phyloP scores from a whole-genome alignment of 1,140 invertebrate species.

The Microplitis demolitor region DNA sequence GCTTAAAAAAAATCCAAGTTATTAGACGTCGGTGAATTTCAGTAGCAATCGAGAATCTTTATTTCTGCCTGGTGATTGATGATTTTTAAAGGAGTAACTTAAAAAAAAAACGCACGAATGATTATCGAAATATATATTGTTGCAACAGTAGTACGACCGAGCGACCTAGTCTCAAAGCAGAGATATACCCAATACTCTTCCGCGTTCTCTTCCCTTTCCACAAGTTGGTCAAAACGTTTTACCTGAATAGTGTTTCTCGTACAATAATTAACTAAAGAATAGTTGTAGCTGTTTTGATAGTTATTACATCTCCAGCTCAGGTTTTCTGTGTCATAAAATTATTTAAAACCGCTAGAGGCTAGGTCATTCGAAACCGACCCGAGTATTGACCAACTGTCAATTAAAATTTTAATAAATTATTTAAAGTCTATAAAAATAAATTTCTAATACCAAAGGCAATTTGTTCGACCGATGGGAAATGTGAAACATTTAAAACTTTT shows the following conservation, averaged over 20 bases:
- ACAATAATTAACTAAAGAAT: conserved; percentile 11
- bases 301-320: conserved; percentile 8
- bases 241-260: no score
- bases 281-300: background rate
- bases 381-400: conserved; percentile 21
- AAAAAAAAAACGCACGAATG: background rate
- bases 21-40: no score
- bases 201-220: conserved; percentile 61
- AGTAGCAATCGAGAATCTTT: no score
- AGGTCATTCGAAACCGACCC: conserved; percentile 40
- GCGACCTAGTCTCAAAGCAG: conserved; percentile 55
- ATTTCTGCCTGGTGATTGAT: background rate
- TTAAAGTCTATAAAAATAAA: no score
- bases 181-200: conserved; percentile 56
- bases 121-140: conserved; percentile 14
- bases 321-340: conserved; percentile 26
- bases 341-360: conserved; percentile 40
- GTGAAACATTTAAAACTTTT: no score
- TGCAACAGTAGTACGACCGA: conserved; percentile 58
- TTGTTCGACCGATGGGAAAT: no score
- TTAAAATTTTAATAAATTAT: background rate
- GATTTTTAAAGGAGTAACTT: background rate
- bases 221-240: conserved; percentile 23
- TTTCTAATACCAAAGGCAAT: no score
- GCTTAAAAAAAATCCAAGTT: no score